phyloP scores from a whole-genome alignment of 2,797 vertebrate species.

The Vespertilio murinus region DNA sequence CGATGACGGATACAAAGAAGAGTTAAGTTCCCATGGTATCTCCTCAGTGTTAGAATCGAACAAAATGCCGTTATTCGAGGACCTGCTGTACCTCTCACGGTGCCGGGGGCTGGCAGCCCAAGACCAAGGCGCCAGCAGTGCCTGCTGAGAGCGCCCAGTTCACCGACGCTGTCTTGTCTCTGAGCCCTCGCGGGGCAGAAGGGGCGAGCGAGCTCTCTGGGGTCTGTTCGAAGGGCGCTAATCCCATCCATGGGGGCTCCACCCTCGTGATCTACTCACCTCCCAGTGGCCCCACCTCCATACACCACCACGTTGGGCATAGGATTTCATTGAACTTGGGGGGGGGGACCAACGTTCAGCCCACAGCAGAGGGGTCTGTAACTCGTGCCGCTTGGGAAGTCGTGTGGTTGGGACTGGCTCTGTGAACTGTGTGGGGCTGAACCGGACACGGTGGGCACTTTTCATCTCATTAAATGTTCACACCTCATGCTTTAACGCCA shows the following conservation, averaged over 20 bases:
- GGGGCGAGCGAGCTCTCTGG: not conserved
- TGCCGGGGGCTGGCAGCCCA: not conserved
- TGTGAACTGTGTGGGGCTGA: not conserved
- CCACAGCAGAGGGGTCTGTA: not conserved
- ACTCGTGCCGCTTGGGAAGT: fast-evolving
- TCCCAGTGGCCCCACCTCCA: not conserved
- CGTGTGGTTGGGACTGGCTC: not conserved
- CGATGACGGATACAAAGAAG: not conserved
- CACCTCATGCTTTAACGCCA: not conserved
- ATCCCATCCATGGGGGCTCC: not conserved
- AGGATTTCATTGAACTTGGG: not conserved
- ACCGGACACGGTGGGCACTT: not conserved
- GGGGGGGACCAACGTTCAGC: not conserved
- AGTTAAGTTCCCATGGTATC: not conserved
- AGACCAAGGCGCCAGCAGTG: too few relatives aligned
- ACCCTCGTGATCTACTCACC: too few relatives aligned
- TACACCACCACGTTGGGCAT: fast-evolving
- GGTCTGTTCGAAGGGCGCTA: not conserved
- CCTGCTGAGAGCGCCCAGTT: not conserved
- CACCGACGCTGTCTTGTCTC: fast-evolving
- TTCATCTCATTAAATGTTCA: not conserved
- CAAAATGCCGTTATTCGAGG: not conserved
- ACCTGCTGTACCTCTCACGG: not conserved
- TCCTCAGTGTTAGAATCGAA: not conserved
- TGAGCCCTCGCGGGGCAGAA: not conserved